A percentile compares a stretch with the other conserved stretches of the same genome.
Evolutionary conservation across 2,113 vertebrate genomes (phyloP).

Genomic region (Andinoacara biseriatus): DNA sequence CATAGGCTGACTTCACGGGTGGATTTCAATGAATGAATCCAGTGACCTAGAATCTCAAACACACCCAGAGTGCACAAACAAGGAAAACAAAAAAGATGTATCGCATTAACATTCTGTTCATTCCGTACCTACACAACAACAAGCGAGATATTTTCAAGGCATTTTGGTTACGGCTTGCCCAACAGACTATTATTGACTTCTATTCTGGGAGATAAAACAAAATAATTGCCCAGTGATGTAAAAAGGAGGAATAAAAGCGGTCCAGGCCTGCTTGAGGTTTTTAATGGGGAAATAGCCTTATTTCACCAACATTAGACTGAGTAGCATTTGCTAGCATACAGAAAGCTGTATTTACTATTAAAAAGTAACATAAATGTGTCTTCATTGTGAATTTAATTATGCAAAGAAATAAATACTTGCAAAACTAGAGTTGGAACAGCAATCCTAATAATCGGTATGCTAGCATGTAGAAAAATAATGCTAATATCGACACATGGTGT

Average conservation of each 20-base stretch:
- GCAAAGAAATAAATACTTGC: no score
- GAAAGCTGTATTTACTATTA: not conserved
- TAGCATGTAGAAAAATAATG: not conserved
- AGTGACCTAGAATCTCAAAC: conserved; percentile 7
- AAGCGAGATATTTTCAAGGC: not conserved
- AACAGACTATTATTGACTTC: not conserved
- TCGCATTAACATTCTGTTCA: not conserved
- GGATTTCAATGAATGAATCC: conserved; percentile 9
- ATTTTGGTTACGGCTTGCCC: not conserved
- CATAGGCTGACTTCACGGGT: not conserved
- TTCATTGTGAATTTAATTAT: not conserved
- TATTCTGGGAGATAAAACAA: not conserved
- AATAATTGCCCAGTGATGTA: not conserved
- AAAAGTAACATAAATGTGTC: not conserved
- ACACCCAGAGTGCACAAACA: not conserved
- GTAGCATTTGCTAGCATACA: not conserved
- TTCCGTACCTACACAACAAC: not conserved
- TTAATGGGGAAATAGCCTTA: not conserved
- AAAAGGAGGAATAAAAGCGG: not conserved
- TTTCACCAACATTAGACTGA: not conserved
- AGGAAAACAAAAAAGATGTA: not conserved
- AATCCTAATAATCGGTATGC: not conserved
- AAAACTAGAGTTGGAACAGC: not conserved
- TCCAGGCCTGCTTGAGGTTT: not conserved
- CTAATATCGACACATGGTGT: not conserved